Percentiles rank a stretch among this genome's conserved stretches.
Conservation (phyloP, 2,797 vertebrate species). For the Sebastes vulpes region DNA sequence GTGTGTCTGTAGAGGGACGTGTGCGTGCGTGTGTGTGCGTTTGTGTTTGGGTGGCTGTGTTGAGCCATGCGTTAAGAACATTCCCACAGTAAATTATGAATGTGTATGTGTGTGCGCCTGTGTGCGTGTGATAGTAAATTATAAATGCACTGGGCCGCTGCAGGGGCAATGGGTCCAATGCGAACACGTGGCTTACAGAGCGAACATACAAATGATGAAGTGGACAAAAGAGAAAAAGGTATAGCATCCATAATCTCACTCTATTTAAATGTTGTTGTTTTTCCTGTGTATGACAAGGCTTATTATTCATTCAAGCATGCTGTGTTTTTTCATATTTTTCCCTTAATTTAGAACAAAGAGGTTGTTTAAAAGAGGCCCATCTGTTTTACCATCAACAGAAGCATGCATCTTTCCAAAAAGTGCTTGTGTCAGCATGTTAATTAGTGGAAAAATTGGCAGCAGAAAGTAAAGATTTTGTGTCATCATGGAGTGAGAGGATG, state of each 20-base stretch:
- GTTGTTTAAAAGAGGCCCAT: constrained; percentile 4
- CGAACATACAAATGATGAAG: constrained; percentile 21
- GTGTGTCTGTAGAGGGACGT: background rate
- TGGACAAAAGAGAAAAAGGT: background rate
- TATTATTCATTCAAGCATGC: background rate
- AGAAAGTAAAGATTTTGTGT: background rate
- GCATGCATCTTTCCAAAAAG: background rate
- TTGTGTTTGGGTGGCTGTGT: constrained; percentile 68
- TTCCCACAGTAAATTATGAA: constrained; percentile 86
- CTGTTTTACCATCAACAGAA: constrained; percentile 3
- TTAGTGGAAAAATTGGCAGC: background rate
- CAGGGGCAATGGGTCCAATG: constrained; percentile 72
- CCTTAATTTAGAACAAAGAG: background rate
- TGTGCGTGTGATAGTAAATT: constrained; percentile 71
- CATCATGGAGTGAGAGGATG: background rate
- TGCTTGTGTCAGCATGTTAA: constrained; percentile 13
- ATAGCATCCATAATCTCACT: background rate
- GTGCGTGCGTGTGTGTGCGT: background rate
- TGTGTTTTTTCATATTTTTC: background rate
- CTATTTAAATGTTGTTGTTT: background rate
- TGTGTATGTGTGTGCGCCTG: constrained; percentile 54
- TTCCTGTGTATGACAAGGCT: background rate
- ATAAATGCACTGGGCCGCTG: constrained; percentile 73
- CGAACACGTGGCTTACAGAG: constrained; percentile 37
- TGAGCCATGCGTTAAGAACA: constrained; percentile 84